Evolutionary conservation across 2,113 vertebrate genomes (phyloP), one percentile per base, ranked within the genome.

Genomic region (Noctilio leporinus): DNA sequence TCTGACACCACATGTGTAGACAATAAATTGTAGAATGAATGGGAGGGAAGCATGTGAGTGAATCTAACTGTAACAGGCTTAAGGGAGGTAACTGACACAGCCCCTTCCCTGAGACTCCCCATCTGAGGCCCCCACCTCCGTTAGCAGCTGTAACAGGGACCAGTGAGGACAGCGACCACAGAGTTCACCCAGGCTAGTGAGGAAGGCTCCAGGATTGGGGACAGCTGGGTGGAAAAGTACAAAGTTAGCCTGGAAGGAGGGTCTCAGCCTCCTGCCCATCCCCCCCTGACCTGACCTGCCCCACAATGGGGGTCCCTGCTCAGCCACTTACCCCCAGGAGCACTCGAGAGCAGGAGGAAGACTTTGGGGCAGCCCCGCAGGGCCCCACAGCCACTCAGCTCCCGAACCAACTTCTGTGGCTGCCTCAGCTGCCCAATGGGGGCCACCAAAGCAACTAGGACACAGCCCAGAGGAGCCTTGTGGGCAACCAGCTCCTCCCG

Each of bases 121-220:
- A 17, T 33, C 57, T 15, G 30, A 51, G 7, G 15, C 8, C 43
- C 84, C 65, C 51, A 97, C 96, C 95, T 97, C 95, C 0, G 93
- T 97, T 57, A 97, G 86, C 75, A 97, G 83, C 80, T 95, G 93
- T 59, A 97, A 65, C 57, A 97, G 84, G 8, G 93, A 89, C 91
- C 93, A 76, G 75, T 73, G 92, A 77, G 86, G 76, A 91, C 0
- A 43, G 19, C 17, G 12, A 62, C 78, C 26, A 20, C 83, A 93
- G 89, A 96, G 85, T 20, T 94, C n/a, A 4, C 57, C 22, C 89
- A 97, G 90, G 53, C 7, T 14, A 4, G 40, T 0, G 9, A 97
- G 94, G 87, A 97, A 97, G 70, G 51, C 28, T 28, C 65, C 84
- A 0, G 94, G 59, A 19, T 84, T 53, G 0, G 1, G 26, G 57